These are phyloP conservation scores for silkworm (Bombyx mori) DNA, from an alignment of 1,140 invertebrate genomes.

Conservation along the genomic window DNA sequence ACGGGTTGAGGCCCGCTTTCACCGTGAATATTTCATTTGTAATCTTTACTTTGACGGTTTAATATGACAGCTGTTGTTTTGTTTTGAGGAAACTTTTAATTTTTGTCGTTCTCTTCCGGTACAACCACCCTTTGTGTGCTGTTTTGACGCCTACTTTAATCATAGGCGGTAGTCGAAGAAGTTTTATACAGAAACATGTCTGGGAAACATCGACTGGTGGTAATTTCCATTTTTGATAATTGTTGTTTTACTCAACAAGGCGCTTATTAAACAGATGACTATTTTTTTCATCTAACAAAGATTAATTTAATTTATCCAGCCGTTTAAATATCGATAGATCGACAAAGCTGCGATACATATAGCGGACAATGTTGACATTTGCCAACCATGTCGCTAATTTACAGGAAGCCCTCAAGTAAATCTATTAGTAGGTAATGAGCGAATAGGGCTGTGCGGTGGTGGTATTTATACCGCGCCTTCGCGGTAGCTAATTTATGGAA, in stretches of 20 bases:
- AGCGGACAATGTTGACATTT: no score
- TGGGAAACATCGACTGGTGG: conserved; percentile 42
- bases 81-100: conserved; percentile 68
- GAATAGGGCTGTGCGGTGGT: conserved; percentile 41
- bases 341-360: no score
- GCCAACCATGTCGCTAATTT: conserved; percentile 9
- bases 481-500: conserved; percentile 67
- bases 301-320: not conserved
- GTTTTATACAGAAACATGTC: conserved; percentile 44
- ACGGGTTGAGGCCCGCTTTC: conserved; percentile 60
- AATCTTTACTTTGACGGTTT: conserved; percentile 68
- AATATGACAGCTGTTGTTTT: conserved; percentile 69
- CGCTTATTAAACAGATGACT: conserved; percentile 45
- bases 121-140: conserved; percentile 43
- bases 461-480: conserved; percentile 63
- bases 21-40: conserved; percentile 71
- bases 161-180: conserved; percentile 56
- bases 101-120: conserved; percentile 52
- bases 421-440: conserved; percentile 54
- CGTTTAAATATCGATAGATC: no score
- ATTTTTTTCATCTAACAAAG: conserved; percentile 26
- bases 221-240: conserved; percentile 50
- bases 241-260: conserved; percentile 29
- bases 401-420: conserved; percentile 50
- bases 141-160: conserved; percentile 51